These are phyloP conservation scores for Catotricha subobsoleta DNA, from an alignment of 2,888 invertebrate genomes.

Conservation along the genomic window DNA sequence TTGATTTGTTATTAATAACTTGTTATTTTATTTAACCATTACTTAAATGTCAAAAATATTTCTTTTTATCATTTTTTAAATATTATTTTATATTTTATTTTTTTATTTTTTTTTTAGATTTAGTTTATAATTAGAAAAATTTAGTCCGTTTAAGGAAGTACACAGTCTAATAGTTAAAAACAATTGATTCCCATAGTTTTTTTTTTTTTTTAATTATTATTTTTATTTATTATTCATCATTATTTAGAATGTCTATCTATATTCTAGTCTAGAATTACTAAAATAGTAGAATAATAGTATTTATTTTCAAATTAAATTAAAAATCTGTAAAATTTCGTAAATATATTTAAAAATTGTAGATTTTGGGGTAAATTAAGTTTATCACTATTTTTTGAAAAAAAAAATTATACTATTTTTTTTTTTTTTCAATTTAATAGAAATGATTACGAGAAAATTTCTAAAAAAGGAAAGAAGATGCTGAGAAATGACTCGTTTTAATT, in stretches of 20 bases:
- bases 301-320: background rate
- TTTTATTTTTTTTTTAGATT: background rate
- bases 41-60: background rate
- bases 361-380: too few relatives aligned
- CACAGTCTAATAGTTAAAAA: conserved; percentile 9
- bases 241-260: background rate
- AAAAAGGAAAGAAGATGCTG: too few relatives aligned
- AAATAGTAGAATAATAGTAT: background rate
- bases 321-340: too few relatives aligned
- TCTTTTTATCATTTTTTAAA: background rate
- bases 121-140: conserved; percentile 4
- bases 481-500: background rate
- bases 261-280: background rate
- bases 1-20: too few relatives aligned
- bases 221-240: conserved; percentile 1
- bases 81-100: background rate
- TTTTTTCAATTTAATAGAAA: too few relatives aligned
- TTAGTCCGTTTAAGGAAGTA: conserved; percentile 9
- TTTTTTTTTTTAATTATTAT: conserved; percentile 7
- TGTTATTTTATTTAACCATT: background rate
- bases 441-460: too few relatives aligned
- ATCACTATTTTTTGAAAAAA: too few relatives aligned
- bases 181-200: conserved; percentile 9
- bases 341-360: too few relatives aligned
- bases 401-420: too few relatives aligned